These are phyloP conservation scores for Rhodinocichla rosea DNA, from an alignment of 2,113 vertebrate genomes.

Conservation along the genomic window DNA sequence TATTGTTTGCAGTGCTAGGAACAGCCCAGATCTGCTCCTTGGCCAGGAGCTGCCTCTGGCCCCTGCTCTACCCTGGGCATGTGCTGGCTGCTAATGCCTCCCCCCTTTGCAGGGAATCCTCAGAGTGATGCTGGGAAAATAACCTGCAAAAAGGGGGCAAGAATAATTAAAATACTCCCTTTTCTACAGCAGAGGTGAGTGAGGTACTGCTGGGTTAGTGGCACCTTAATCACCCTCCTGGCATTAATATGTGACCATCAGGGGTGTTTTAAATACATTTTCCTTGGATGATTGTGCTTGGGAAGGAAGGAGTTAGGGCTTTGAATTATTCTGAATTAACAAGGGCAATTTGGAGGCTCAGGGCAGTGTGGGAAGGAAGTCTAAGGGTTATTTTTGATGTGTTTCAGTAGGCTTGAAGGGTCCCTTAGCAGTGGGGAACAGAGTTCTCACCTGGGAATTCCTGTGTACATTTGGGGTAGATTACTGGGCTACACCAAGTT, in stretches of 20 bases:
- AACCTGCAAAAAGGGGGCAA: neutral
- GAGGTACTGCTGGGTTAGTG: neutral
- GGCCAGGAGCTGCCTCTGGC: neutral
- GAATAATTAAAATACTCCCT: neutral
- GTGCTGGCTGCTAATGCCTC: neutral
- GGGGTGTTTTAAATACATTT: neutral
- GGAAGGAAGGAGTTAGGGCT: neutral
- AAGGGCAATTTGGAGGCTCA: neutral
- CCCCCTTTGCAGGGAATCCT: neutral
- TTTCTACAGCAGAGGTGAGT: neutral
- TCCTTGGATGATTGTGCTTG: neutral
- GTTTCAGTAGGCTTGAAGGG: neutral
- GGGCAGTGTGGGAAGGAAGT: neutral
- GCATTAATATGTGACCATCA: neutral
- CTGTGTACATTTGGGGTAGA: rapidly evolving
- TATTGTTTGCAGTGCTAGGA: neutral
- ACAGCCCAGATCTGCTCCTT: neutral
- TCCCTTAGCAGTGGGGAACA: neutral
- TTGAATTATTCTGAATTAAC: neutral
- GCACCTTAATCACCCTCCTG: neutral
- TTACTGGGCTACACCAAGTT: neutral
- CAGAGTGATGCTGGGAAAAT: neutral
- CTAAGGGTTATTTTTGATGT: rapidly evolving
- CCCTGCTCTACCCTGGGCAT: neutral
- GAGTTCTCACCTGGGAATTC: neutral